These are phyloP conservation scores for Charanyca ferruginea DNA, from an alignment of 2,888 invertebrate genomes.

Conservation along the genomic window DNA sequence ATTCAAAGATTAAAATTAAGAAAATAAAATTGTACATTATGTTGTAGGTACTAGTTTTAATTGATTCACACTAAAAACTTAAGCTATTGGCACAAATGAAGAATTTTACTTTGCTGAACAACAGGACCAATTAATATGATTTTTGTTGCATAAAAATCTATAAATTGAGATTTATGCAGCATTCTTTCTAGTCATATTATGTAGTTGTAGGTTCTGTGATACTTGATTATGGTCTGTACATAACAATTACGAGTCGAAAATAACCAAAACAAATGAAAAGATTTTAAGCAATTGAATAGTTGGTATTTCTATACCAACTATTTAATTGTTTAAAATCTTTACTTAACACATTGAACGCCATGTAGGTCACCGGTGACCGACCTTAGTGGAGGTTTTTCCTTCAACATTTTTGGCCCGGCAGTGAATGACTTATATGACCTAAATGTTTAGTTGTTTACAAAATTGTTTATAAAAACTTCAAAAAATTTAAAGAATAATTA, in stretches of 20 bases:
- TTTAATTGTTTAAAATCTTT: no score
- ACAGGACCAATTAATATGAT: not conserved
- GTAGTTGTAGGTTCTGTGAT: not conserved
- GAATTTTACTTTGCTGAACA: slow-evolving; percentile 36
- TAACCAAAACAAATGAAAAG: not conserved
- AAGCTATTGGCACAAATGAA: slow-evolving; percentile 68
- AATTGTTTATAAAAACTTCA: slow-evolving; percentile 27
- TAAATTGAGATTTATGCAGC: not conserved
- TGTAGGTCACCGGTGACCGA: no score
- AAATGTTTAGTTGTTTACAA: slow-evolving; percentile 17
- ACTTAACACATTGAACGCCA: no score
- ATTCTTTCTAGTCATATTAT: slow-evolving; percentile 4
- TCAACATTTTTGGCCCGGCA: no score
- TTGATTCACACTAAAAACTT: slow-evolving; percentile 82
- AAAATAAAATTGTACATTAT: slow-evolving; percentile 46
- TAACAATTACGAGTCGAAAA: no score
- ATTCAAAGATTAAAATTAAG: slow-evolving; percentile 64
- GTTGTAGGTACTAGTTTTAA: slow-evolving; percentile 64
- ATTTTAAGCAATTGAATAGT: slow-evolving; percentile 29
- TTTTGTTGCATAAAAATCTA: not conserved
- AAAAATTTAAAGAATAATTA: slow-evolving; percentile 21
- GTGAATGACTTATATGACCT: no score
- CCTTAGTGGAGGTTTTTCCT: no score
- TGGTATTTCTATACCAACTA: no score
- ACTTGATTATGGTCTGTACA: slow-evolving; percentile 3